phyloP scores from a whole-genome alignment of 2,113 vertebrate genomes.

The Ginglymostoma cirratum region DNA sequence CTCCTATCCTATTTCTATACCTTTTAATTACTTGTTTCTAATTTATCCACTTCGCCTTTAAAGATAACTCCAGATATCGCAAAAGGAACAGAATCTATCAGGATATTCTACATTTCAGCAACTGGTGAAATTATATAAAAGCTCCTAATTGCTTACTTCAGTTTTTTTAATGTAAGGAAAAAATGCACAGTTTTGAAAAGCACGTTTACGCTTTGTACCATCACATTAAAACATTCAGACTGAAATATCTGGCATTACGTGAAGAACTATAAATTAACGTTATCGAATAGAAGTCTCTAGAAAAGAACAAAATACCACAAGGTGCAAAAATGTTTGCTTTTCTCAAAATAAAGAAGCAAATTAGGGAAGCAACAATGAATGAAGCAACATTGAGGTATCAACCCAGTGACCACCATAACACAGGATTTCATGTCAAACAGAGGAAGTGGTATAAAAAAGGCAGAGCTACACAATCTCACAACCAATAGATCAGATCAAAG shows the following conservation, averaged over 20 bases:
- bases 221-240: background rate
- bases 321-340: background rate
- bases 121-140: background rate
- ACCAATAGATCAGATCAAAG: too few relatives aligned
- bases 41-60: background rate
- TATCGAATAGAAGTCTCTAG: background rate
- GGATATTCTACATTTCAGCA: background rate
- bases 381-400: background rate
- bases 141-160: background rate
- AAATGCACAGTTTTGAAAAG: background rate
- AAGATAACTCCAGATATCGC: background rate
- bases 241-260: background rate
- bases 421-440: too few relatives aligned
- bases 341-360: background rate
- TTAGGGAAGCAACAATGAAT: background rate
- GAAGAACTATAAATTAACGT: background rate
- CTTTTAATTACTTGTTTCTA: background rate
- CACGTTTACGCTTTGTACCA: background rate
- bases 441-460: too few relatives aligned
- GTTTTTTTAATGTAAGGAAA: background rate
- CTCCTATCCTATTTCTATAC: background rate
- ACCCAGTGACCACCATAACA: too few relatives aligned
- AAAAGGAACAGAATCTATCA: background rate
- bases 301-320: background rate
- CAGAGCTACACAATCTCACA: too few relatives aligned